Evolutionary conservation across 2,797 vertebrate species (phyloP), one percentile per base, ranked within the genome.

Genomic region (Taenioides sp.): DNA sequence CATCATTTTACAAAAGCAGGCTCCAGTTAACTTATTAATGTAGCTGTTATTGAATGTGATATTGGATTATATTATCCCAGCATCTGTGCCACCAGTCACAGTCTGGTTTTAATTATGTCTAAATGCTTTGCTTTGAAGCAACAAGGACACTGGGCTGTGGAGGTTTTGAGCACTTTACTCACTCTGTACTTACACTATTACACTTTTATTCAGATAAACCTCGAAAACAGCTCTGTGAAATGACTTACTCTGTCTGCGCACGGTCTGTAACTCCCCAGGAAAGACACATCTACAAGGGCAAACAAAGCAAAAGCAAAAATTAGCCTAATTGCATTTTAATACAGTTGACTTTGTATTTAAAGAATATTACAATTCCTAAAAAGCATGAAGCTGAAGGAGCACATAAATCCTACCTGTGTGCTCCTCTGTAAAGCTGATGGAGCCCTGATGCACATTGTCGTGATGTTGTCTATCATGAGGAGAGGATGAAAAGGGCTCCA

Each of bases 231-330:
- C 52, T 70, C 4, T 23, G 0, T 70, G 11, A 79, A 68, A 70
- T 55, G 67, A 86, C 90, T 91, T 84, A 97, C 95, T 89, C 79
- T 87, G 64, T 83, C 67, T 81, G 88, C 74, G 87, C 89, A 95
- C 69, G 93, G 82, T 90, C 90, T 93, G 88, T 92, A 95, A 81
- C 92, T 95, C 81, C 94, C 86, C 2, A 90, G 79, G 67, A 94
- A 90, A 76, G 91, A 92, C 64, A 86, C 70, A 89, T 95, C 97
- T 99, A 54, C 7, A 71, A 70, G 34, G 14, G 76, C 47, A 85
- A 78, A 64, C 20, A 80, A 69, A 25, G 12, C 37, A 43, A 43
- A 9, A 17, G 60, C 34, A 64, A 64, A 65, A 47, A 47, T 18
- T 0, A 6, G 22, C 16, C 63, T 66, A 25, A 47, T 14, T 25